These are phyloP conservation scores for Amphipyra tragopoginis DNA, from an alignment of 2,888 invertebrate species.

Conservation along the genomic window DNA sequence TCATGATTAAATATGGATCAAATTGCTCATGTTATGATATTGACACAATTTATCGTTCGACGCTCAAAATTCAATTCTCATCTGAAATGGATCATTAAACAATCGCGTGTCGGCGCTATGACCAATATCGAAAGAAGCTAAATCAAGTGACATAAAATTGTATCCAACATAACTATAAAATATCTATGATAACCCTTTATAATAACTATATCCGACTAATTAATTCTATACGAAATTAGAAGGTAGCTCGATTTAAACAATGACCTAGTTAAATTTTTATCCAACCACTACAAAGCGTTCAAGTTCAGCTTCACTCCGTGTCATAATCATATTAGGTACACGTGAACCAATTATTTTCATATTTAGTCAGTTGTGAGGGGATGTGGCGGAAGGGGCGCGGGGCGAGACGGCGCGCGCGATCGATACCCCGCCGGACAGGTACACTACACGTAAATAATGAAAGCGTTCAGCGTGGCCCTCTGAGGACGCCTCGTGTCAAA, in stretches of 20 bases:
- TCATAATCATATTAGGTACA: slow-evolving; percentile 69
- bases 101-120: slow-evolving; percentile 31
- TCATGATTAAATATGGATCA: too few relatives aligned
- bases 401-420: slow-evolving; percentile 66
- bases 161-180: background rate
- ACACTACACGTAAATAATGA: slow-evolving; percentile 83
- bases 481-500: slow-evolving; percentile 70
- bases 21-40: slow-evolving; percentile 36
- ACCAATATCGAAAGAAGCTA: slow-evolving; percentile 16
- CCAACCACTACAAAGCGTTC: slow-evolving; percentile 29
- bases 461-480: slow-evolving; percentile 72
- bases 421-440: slow-evolving; percentile 73
- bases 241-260: slow-evolving; percentile 29
- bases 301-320: slow-evolving; percentile 56
- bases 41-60: slow-evolving; percentile 44
- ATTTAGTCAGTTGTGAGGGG: slow-evolving; percentile 71
- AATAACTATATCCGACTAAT: background rate
- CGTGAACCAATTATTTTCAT: slow-evolving; percentile 76
- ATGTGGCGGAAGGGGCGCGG: slow-evolving; percentile 62
- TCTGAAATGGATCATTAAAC: slow-evolving; percentile 31
- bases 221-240: background rate
- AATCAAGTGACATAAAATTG: slow-evolving; percentile 16
- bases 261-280: slow-evolving; percentile 38
- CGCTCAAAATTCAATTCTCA: slow-evolving; percentile 42
- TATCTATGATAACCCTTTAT: too few relatives aligned